Evolutionary conservation across 2,888 invertebrate species (phyloP), one percentile per base, ranked within the genome.

Genomic region (Drosophila fungiperda): DNA sequence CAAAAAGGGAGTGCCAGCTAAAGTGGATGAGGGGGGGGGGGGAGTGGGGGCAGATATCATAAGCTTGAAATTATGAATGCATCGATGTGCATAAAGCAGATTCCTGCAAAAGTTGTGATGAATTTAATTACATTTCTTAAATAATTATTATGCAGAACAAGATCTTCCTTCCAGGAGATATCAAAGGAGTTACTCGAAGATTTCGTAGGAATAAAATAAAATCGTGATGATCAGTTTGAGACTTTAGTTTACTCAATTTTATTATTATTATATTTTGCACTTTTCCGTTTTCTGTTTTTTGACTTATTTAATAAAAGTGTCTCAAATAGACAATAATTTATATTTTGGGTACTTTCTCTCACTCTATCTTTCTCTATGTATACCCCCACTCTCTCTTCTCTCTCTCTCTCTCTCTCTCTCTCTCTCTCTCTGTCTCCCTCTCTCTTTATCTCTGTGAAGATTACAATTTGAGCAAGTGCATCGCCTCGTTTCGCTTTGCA

Each of bases 381-480:
- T 5, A 26, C 26, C 26, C 26, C 26, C 40, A n/a, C 42, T 1
- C 42, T 40, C 9, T 40, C 38, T n/a, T n/a, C 8, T 17, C 17
- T 17, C 38, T 3, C 0, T 9, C 4, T n/a, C 1, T 8, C n/a
- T 17, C 17, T 8, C 40, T 42, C 42, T 1, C 32, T 15, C 15
- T 17, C 38, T 7, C 17, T 32, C 15, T 52, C 23, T 57, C 20
- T 55, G 26, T 45, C 8, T 38, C 29, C 32, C 9, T 35, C n/a
- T n/a, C 5, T 15, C 54, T 11, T 2, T 20, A 17, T 42, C 45
- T 42, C n/a, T 38, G 7, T 35, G 23, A 26, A 32, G n/a, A n/a
- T 42, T n/a, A 20, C n/a, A 29, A 12, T 35, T 49, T 67, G 53
- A 58, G 60, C 40, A 26, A 50, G 59, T 35, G 53, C 65, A 63